Conservation (phyloP, 2,888 invertebrate genomes). For the Trachelus iudaicus region DNA sequence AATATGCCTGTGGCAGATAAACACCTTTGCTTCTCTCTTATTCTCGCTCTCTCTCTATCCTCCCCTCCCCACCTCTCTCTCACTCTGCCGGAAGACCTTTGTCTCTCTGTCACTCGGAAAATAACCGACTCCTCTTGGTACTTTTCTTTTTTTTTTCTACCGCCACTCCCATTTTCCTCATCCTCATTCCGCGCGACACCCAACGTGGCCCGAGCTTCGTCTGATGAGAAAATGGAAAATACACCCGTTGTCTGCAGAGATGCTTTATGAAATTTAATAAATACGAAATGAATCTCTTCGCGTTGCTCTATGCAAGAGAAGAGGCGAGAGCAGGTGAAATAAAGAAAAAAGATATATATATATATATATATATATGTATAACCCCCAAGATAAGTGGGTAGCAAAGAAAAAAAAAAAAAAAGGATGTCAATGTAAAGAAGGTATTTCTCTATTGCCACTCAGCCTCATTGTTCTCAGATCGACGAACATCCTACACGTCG, state of each 20-base stretch:
- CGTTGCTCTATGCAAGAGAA: background rate
- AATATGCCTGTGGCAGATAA: conserved; percentile 51
- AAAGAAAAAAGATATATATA: background rate
- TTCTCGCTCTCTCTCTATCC: background rate
- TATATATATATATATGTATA: background rate
- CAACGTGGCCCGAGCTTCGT: background rate
- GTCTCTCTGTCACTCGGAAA: background rate
- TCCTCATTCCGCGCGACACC: conserved; percentile 29
- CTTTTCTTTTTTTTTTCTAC: background rate
- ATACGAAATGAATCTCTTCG: conserved; percentile 59
- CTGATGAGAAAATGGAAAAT: conserved; percentile 59
- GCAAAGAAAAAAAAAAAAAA: background rate
- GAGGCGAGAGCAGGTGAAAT: background rate
- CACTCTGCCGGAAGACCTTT: background rate
- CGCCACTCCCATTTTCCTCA: background rate
- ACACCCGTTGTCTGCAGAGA: conserved; percentile 48
- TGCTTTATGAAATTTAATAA: conserved; percentile 62
- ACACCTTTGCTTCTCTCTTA: conserved; percentile 23
- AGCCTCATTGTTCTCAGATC: background rate
- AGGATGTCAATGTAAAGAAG: background rate
- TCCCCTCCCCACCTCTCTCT: background rate
- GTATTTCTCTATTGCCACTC: background rate
- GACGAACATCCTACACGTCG: background rate
- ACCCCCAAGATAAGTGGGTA: background rate
- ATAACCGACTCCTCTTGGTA: background rate